A percentile compares a stretch with the other conserved stretches of the same genome.
phyloP scores from a whole-genome alignment of 2,113 vertebrate species.

The Bos taurus region DNA sequence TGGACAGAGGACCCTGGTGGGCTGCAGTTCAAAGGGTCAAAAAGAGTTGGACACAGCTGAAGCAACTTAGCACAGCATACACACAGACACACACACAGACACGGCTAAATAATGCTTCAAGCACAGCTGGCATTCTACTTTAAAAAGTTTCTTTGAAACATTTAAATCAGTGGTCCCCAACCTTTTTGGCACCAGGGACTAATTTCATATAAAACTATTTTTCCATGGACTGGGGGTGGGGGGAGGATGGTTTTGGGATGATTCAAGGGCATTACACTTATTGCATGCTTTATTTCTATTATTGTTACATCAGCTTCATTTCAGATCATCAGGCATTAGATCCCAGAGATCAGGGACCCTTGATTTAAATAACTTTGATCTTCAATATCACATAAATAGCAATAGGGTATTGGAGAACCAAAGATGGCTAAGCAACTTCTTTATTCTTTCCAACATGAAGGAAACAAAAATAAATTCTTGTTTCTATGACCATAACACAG shows the following conservation, averaged over 20 bases:
- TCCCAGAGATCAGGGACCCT: neutral
- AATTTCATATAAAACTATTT: neutral
- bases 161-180: neutral
- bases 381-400: neutral
- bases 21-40: neutral
- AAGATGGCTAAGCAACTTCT: slow-evolving; percentile 15
- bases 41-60: neutral
- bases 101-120: neutral
- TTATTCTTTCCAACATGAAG: slow-evolving; percentile 15
- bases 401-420: neutral
- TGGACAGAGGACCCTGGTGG: neutral
- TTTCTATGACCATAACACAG: slow-evolving; percentile 37
- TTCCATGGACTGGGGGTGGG: neutral
- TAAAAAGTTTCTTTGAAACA: neutral
- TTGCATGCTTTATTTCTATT: neutral
- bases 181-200: neutral
- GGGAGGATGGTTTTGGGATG: neutral
- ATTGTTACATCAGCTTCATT: neutral
- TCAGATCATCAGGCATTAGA: neutral
- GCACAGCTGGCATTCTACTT: neutral
- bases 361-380: slow-evolving; percentile 7
- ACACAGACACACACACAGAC: neutral
- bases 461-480: slow-evolving; percentile 33
- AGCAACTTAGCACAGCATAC: neutral
- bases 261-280: neutral